phyloP scores from a whole-genome alignment of 2,888 invertebrate species.

The Drepanosiphum platanoidis region DNA sequence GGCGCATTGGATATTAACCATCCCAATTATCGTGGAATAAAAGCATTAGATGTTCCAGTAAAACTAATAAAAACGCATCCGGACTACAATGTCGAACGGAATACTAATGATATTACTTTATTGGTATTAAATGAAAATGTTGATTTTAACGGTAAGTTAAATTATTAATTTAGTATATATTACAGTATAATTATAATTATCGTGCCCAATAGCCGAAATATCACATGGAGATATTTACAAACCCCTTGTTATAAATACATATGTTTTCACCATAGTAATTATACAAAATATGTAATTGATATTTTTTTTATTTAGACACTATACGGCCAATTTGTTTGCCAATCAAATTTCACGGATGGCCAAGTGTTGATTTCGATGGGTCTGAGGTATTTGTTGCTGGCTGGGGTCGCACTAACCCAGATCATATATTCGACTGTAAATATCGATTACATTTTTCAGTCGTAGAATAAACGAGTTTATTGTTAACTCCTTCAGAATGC shows the following conservation, averaged over 20 bases:
- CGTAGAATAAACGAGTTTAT: too few species aligned
- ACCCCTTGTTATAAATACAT: not conserved
- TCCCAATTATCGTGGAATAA: slow-evolving; percentile 57
- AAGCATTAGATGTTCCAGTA: slow-evolving; percentile 61
- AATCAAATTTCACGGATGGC: slow-evolving; percentile 65
- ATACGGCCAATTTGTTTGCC: slow-evolving; percentile 82
- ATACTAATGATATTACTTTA: slow-evolving; percentile 63
- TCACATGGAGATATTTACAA: not conserved
- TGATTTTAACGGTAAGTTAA: slow-evolving; percentile 9
- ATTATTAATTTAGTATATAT: not conserved
- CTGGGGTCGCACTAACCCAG: slow-evolving; percentile 75
- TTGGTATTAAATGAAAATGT: slow-evolving; percentile 33
- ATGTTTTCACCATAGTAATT: not conserved
- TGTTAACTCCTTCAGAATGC: too few species aligned
- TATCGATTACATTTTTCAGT: too few species aligned
- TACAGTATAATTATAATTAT: not conserved
- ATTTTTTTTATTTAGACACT: not conserved
- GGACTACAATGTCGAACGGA: slow-evolving; percentile 40
- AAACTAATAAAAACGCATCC: slow-evolving; percentile 61
- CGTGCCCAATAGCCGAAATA: too few species aligned
- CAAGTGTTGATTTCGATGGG: slow-evolving; percentile 69
- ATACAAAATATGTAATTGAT: not conserved
- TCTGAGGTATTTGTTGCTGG: slow-evolving; percentile 80
- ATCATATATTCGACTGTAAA: too few species aligned
- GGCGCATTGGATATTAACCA: slow-evolving; percentile 63